phyloP scores from a whole-genome alignment of 2,888 invertebrate genomes.

The Cheilosia pagana region DNA sequence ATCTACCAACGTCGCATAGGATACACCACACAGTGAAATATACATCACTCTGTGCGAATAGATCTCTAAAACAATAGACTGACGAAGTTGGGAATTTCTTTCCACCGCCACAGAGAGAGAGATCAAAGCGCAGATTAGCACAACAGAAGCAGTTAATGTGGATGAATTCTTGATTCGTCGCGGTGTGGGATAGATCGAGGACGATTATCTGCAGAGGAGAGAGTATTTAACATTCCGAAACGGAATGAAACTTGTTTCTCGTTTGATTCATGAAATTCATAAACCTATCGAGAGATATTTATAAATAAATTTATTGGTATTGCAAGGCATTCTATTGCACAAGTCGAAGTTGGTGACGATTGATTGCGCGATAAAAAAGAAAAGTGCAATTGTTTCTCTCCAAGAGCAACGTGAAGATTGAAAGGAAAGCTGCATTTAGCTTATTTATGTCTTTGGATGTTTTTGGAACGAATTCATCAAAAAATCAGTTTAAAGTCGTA shows the following conservation, averaged over 20 bases:
- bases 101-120: constrained; percentile 9
- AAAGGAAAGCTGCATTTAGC: no score
- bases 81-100: constrained; percentile 51
- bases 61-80: constrained; percentile 66
- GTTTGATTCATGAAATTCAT: constrained; percentile 17
- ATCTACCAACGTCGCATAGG: constrained; percentile 26
- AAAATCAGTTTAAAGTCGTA: no score
- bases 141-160: constrained; percentile 68
- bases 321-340: not conserved
- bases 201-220: constrained; percentile 36
- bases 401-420: no score
- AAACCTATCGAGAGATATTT: not conserved
- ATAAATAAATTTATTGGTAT: not conserved
- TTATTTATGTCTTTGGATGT: no score
- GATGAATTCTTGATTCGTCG: constrained; percentile 52
- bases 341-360: no score
- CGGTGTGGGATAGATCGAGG: constrained; percentile 24
- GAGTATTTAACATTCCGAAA: constrained; percentile 51
- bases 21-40: constrained; percentile 47
- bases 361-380: no score
- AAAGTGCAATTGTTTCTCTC: no score
- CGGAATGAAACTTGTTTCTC: constrained; percentile 24
- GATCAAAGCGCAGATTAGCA: constrained; percentile 64
- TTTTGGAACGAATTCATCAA: no score
- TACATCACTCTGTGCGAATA: constrained; percentile 56